Evolutionary conservation across 1,140 invertebrate genomes (phyloP), one percentile per base, ranked within the genome.

Genomic region (Aphidius gifuensis): DNA sequence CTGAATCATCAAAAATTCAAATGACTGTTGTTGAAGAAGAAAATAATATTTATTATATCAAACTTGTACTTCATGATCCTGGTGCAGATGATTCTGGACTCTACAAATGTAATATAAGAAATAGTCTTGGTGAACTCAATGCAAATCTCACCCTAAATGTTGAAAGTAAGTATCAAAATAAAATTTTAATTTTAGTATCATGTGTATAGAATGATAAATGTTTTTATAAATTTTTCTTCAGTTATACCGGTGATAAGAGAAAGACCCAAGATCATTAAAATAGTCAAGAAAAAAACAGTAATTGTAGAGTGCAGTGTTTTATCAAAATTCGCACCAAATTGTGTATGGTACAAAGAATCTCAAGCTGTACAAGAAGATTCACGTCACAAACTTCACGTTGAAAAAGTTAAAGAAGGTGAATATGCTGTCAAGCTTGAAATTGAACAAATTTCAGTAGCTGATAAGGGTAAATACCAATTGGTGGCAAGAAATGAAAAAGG

Each of bases 41-140:
- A 66, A 88, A 92, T 68, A 90, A 93, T 69, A 86, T 93, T 69
- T 98, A 96, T 76, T 91, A 93, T 58, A 93, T 96, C 47, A 88
- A 92, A 74, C 80, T 99, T 61, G 92, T 94, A 78, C 83, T 99
- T 8, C 90, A 92, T 82, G 93, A 97, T 83, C 96, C 96, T 61
- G 91, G 91, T 69, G 87, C 93, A 65, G 91, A 94, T 71, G 96
- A 99, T 83, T 96, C 96, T 69, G 97, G 97, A 46, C 85, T 97
- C 43, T 99, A 99, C 83, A 98, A 98, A 80, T 98, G 96, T 77
- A 96, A 96, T 72, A 95, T 98, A 64, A 98, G 97, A 80, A 99
- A 98, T 80, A 84, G 88, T 66, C 86, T 93, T 74, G 97, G 97
- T 67, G 96, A 99, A 86, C 86, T 96, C 50, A 97, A 97, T 80